Base-by-base conservation (phyloP, 2,888 invertebrate species). In the Agriopis aurantiaria region DNA sequence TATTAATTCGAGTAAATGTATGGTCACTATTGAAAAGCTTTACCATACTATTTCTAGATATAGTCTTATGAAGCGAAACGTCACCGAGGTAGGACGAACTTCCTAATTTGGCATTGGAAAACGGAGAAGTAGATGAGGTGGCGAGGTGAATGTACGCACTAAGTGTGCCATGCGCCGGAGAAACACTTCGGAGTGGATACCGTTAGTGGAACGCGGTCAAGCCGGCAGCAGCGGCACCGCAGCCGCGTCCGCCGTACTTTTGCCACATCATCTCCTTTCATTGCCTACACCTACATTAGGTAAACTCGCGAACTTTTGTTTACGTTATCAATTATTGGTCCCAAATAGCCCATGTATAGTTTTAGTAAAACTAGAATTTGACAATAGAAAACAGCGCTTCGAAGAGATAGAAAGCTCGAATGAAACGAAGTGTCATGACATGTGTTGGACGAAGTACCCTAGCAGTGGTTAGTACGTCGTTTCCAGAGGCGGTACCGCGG, bases 181-280 rank as follows among this genome's bases (percentile, higher is more conserved):
- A 93, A 92, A 93, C 89, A 90, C 92, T 92, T 91, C 91, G 89
- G 88, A 90, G 86, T 89, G 89, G 88, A 86, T 93, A 94, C 93
- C 93, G 93, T 94, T 94, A 94, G 86, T 87, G 91, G 91, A 93
- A 91, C 92, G 93, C 93, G 93, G 93, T 93, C 93, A 93, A 89
- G 90, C 90, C 86, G 82, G 86, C 91, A 88, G 85, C 82, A 81
- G 82, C 89, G 85, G 88, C 88, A 88, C 85, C 83, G 85, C 84
- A 87, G 82, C 84, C 85, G 83, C 79, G 83, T 79, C 85, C 81
- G 81, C 84, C 80, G 81, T 82, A 76, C 77, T 75, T 81, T 46
- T 55, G 68, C 84, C 82, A 83, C 80, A 76, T 82, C 83, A 82
- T 83, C 83, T 83, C 80, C 83, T 85, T 85, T 84, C 79, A 78